Percentiles rank a stretch among this genome's conserved stretches.
phyloP scores from a whole-genome alignment of 2,888 invertebrate species.

The Dioctria linearis region DNA sequence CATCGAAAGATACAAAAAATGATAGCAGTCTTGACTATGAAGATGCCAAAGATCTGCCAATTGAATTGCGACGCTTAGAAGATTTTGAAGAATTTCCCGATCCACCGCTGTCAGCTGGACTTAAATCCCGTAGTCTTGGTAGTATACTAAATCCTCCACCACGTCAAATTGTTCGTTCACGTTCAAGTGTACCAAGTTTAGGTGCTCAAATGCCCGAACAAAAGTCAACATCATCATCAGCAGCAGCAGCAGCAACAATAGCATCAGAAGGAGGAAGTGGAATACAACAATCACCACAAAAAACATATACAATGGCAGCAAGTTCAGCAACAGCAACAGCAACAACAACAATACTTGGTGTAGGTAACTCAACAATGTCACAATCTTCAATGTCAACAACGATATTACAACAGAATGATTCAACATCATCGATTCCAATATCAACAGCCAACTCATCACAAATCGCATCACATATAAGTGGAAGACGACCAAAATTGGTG shows the following conservation, averaged over 20 bases:
- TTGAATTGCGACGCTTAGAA: constrained; percentile 87
- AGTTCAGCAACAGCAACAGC: background rate
- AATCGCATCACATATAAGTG: constrained; percentile 67
- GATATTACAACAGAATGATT: background rate
- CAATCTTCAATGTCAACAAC: background rate
- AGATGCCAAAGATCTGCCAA: constrained; percentile 85
- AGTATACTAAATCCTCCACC: constrained; percentile 85
- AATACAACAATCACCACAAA: constrained; percentile 31
- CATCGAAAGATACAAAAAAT: constrained; percentile 73
- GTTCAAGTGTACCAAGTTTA: constrained; percentile 83
- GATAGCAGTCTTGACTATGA: constrained; percentile 76
- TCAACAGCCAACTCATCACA: constrained; percentile 65
- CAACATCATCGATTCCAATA: constrained; percentile 28
- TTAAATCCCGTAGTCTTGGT: constrained; percentile 88
- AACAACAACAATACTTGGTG: background rate
- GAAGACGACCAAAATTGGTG: constrained; percentile 78
- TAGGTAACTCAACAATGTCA: constrained; percentile 21
- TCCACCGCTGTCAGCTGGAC: constrained; percentile 75
- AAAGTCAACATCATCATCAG: constrained; percentile 52
- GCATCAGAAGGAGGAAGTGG: background rate
- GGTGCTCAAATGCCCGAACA: constrained; percentile 67
- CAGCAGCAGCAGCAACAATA: constrained; percentile 56
- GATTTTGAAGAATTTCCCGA: constrained; percentile 75
- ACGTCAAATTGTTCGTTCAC: constrained; percentile 80
- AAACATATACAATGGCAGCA: background rate